These are phyloP conservation scores for Solea solea DNA, from an alignment of 2,113 vertebrate genomes.

Conservation along the genomic window DNA sequence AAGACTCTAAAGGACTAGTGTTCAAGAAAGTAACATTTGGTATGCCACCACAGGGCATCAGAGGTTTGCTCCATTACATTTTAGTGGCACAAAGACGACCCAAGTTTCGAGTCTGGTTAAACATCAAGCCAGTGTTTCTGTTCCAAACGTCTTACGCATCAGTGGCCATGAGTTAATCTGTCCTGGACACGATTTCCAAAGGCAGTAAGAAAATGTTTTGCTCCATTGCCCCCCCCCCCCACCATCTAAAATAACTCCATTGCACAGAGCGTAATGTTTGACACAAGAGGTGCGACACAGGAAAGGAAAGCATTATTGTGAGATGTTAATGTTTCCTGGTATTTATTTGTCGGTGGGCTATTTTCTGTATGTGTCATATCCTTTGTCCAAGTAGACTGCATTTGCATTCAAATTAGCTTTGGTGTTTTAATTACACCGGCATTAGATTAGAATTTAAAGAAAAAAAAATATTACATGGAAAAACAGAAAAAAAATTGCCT, in stretches of 20 bases:
- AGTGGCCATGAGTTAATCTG: conserved; percentile 73
- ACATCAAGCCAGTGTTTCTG: conserved; percentile 69
- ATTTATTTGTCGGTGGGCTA: conserved; percentile 78
- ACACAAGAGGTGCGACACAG: conserved; percentile 44
- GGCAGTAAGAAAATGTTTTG: conserved; percentile 57
- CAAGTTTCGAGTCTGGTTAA: conserved; percentile 64
- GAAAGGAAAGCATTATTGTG: conserved; percentile 53
- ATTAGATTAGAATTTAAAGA: conserved; percentile 7
- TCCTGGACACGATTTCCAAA: conserved; percentile 66
- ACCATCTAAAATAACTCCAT: conserved; percentile 27
- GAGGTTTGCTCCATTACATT: conserved; percentile 45
- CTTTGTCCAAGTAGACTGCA: conserved; percentile 57
- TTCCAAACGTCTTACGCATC: conserved; percentile 60
- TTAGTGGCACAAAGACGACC: conserved; percentile 42
- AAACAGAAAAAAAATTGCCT: conserved; percentile 33
- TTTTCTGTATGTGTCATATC: conserved; percentile 66
- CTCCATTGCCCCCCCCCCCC: conserved; percentile 62
- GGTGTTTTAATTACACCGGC: conserved; percentile 51
- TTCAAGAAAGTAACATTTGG: conserved; percentile 24
- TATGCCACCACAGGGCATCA: not conserved
- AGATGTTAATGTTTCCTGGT: conserved; percentile 74
- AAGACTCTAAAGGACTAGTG: conserved; percentile 37
- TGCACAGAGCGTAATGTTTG: conserved; percentile 49
- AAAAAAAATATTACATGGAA: not conserved
- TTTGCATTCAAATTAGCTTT: conserved; percentile 48